Evolutionary conservation across 2,113 vertebrate species (phyloP).

Genomic region (Spermophilus dauricus): DNA sequence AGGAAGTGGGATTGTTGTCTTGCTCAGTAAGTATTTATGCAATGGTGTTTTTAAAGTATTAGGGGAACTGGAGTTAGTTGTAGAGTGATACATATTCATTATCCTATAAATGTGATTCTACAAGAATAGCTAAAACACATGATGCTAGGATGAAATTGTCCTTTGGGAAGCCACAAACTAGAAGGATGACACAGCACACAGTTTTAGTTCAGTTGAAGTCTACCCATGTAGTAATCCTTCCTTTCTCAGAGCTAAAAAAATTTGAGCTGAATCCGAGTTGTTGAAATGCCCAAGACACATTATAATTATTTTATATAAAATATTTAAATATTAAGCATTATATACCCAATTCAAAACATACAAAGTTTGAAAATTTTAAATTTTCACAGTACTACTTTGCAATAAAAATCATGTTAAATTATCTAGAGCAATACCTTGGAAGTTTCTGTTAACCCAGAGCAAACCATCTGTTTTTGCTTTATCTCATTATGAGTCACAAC

Average conservation of each 20-base stretch:
- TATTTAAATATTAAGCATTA: background rate
- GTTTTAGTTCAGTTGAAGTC: background rate
- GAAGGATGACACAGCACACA: background rate
- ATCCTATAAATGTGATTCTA: background rate
- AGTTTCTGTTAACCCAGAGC: background rate
- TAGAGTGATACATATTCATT: background rate
- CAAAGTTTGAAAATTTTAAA: background rate
- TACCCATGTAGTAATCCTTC: background rate
- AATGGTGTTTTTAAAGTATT: background rate
- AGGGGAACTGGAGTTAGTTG: background rate
- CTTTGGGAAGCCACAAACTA: background rate
- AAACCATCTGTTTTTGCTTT: background rate
- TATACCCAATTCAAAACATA: background rate
- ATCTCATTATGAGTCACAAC: background rate
- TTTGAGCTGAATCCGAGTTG: background rate
- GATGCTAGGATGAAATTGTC: background rate
- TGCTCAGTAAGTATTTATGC: background rate
- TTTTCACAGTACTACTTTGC: background rate
- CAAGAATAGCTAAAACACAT: background rate
- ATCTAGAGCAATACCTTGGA: background rate
- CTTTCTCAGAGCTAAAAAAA: background rate
- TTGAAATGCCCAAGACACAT: background rate
- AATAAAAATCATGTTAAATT: conserved; percentile 14
- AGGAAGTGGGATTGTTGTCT: background rate
- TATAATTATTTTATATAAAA: background rate